Evolutionary conservation across 2,797 vertebrate genomes (phyloP).

Genomic region (Epinephelus coioides): DNA sequence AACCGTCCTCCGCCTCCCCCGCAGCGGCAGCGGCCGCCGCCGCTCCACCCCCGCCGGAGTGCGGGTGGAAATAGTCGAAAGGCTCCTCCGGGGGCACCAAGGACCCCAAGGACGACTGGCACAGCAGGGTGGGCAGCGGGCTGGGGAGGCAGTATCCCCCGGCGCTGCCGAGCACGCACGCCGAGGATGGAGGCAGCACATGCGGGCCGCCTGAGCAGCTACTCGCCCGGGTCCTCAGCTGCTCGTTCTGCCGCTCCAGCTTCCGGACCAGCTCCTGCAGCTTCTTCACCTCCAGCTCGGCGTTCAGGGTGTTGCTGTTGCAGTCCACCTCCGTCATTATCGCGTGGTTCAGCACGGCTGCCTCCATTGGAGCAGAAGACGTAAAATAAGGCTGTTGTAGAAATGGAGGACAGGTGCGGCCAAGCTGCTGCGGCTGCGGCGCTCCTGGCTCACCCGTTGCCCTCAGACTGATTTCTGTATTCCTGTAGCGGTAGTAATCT

Average conservation of each 20-base stretch:
- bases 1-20: slow-evolving; percentile 38
- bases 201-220: slow-evolving; percentile 66
- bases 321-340: slow-evolving; percentile 88
- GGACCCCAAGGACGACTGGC: slow-evolving; percentile 62
- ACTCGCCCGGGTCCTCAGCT: slow-evolving; percentile 88
- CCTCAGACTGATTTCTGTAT: slow-evolving; percentile 5
- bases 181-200: slow-evolving; percentile 60
- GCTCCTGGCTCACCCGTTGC: not conserved
- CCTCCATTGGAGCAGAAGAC: slow-evolving; percentile 74
- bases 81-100: slow-evolving; percentile 61
- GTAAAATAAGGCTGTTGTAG: not conserved
- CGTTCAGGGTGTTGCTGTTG: slow-evolving; percentile 84
- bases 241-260: slow-evolving; percentile 93
- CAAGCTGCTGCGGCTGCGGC: slow-evolving; percentile 28
- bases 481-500: slow-evolving; percentile 20
- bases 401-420: slow-evolving; percentile 37
- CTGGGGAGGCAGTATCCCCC: slow-evolving; percentile 78
- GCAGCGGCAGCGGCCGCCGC: not conserved
- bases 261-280: slow-evolving; percentile 94
- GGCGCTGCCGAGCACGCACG: slow-evolving; percentile 32
- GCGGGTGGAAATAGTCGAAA: slow-evolving; percentile 87
- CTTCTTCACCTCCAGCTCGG: slow-evolving; percentile 95
- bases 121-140: slow-evolving; percentile 83
- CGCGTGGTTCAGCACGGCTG: slow-evolving; percentile 77
- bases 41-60: slow-evolving; percentile 54